Base-by-base conservation (phyloP, 1,140 invertebrate species). In the Aphis gossypii region DNA sequence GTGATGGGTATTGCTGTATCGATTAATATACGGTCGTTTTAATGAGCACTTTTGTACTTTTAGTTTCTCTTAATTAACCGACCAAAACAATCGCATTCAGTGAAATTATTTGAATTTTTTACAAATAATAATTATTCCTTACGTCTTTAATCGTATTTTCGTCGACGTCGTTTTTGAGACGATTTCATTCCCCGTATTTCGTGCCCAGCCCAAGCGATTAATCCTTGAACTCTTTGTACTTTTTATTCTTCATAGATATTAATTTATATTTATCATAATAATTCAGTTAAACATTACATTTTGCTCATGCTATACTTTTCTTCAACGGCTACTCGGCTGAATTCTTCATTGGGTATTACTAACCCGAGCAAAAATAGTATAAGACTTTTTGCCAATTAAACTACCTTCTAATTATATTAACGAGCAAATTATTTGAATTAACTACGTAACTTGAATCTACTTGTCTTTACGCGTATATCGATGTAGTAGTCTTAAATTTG, bases 11-110 rank as follows among this genome's bases (percentile, higher is more conserved):
- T n/a, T 76, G 14, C 60, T 18, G 30, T 76, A 76, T 76, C 60
- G 60, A 76, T 76, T 76, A 76, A 76, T 51, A 51, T 35, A 76
- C 30, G 38, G 76, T 38, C 76, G 7, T 35, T 84, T 84, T 84
- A 84, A 41, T 41, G 83, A 84, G 41, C 83, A 41, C 83, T 84
- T 84, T 84, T 84, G 83, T 84, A 44, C 83, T 84, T 44, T 84
- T 44, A 41, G 38, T 23, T 25, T 25, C 23, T 84, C 38, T 76
- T 76, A 41, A 84, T 84, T 41, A 41, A 41, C 44, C 38, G 35
- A 76, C 23, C 23, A 84, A 84, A 84, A 38, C 38, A 84, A 41
- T 84, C 41, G 83, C 21, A 4, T 84, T 84, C 38, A 3, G 8
- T 9, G 9, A 41, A 84, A 25, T 84, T 76, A 76, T 76, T 84